Evolutionary conservation across 2,797 vertebrate species (phyloP).

Genomic region (Coluber constrictor): DNA sequence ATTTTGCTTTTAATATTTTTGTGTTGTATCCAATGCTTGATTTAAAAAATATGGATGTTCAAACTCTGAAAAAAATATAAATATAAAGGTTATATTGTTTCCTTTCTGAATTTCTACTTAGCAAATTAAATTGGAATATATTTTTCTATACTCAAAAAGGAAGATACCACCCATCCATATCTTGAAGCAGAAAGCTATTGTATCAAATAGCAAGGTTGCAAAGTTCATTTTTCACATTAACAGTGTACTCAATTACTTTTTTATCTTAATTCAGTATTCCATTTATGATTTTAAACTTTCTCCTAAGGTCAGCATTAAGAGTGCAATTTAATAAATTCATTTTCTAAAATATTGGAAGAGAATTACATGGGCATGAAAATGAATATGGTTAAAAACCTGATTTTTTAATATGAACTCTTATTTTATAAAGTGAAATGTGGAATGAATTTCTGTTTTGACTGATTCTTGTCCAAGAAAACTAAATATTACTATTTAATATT

Average conservation of each 20-base stretch:
- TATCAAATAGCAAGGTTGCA: conserved; percentile 45
- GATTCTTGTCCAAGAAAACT: neutral
- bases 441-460: neutral
- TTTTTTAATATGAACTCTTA: neutral
- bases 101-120: neutral
- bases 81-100: no score
- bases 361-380: neutral
- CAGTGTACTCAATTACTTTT: conserved; percentile 52
- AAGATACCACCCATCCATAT: conserved; percentile 55
- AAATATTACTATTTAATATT: neutral
- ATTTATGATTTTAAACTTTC: conserved; percentile 47
- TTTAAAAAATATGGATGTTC: neutral
- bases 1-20: neutral
- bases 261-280: conserved; percentile 54
- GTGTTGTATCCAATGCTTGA: neutral
- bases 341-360: conserved; percentile 14
- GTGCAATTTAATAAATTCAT: conserved; percentile 27
- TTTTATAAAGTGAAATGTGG: neutral
- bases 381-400: conserved; percentile 13
- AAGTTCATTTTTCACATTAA: conserved; percentile 60
- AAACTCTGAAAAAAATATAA: neutral
- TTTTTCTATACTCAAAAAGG: conserved; percentile 27
- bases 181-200: conserved; percentile 61
- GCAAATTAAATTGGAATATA: neutral
- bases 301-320: conserved; percentile 47